phyloP scores from a whole-genome alignment of 2,888 invertebrate genomes.

The Cerceris rybyensis region DNA sequence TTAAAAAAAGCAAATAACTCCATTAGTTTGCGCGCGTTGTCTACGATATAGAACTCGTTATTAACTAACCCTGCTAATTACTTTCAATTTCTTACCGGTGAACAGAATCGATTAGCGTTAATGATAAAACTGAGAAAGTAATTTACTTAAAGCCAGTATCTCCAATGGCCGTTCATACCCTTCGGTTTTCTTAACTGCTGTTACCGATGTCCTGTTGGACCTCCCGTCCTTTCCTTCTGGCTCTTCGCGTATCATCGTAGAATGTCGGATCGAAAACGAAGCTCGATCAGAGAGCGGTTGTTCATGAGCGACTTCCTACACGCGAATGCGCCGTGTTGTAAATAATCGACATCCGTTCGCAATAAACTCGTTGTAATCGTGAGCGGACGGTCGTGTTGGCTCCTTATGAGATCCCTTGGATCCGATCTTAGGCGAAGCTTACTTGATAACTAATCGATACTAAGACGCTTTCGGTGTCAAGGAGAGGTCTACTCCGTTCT shows the following conservation, averaged over 20 bases:
- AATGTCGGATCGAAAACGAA: conserved; percentile 62
- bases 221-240: conserved; percentile 16
- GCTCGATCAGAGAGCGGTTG: conserved; percentile 55
- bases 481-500: not conserved
- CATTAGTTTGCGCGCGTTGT: conserved; percentile 50
- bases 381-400: conserved; percentile 27
- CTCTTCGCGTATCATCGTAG: conserved; percentile 25
- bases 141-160: conserved; percentile 45
- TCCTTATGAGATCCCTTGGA: conserved; percentile 33
- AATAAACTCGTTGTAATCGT: conserved; percentile 58
- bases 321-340: conserved; percentile 56
- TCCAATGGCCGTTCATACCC: conserved; percentile 25
- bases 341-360: conserved; percentile 67
- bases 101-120: conserved; percentile 58
- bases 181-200: conserved; percentile 21
- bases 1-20: conserved; percentile 56
- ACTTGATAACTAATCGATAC: conserved; percentile 44
- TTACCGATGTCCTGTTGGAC: conserved; percentile 15
- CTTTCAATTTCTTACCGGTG: conserved; percentile 41
- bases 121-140: conserved; percentile 45
- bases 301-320: conserved; percentile 58
- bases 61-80: conserved; percentile 51
- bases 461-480: conserved; percentile 29
- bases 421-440: conserved; percentile 19
- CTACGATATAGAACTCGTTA: conserved; percentile 36